phyloP scores from a whole-genome alignment of 2,888 invertebrate species.

The Lepetodrilus schrolli region DNA sequence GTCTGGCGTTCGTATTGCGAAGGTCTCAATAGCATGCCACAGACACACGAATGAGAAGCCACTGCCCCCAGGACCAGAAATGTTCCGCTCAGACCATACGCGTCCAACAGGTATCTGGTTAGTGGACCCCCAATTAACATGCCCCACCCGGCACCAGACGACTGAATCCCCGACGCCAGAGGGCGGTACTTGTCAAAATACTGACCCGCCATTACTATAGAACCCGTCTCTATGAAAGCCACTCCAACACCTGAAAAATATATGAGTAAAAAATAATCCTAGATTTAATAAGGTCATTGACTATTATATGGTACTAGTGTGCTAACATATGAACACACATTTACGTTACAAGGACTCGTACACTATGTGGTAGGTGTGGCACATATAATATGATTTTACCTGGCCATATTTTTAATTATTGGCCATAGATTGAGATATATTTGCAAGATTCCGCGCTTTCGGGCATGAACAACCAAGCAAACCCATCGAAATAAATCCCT shows the following conservation, averaged over 20 bases:
- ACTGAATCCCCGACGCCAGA: not conserved
- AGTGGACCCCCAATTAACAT: not conserved
- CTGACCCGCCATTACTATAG: not conserved
- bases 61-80: not conserved
- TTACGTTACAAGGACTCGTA: no score
- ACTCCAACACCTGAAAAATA: not conserved
- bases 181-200: slow-evolving; percentile 1
- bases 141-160: not conserved
- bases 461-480: no score
- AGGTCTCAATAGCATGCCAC: not conserved
- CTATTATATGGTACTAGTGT: no score
- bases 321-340: no score
- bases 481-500: no score
- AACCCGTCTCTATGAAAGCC: not conserved
- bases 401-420: no score
- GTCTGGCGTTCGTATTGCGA: not conserved
- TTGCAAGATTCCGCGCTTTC: no score
- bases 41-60: not conserved
- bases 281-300: no score
- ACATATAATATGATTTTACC: no score
- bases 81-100: not conserved
- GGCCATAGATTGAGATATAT: no score
- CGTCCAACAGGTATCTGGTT: not conserved
- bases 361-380: no score
- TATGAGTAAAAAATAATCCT: no score